phyloP scores from a whole-genome alignment of 2,888 invertebrate genomes.

The Polietes domitor region DNA sequence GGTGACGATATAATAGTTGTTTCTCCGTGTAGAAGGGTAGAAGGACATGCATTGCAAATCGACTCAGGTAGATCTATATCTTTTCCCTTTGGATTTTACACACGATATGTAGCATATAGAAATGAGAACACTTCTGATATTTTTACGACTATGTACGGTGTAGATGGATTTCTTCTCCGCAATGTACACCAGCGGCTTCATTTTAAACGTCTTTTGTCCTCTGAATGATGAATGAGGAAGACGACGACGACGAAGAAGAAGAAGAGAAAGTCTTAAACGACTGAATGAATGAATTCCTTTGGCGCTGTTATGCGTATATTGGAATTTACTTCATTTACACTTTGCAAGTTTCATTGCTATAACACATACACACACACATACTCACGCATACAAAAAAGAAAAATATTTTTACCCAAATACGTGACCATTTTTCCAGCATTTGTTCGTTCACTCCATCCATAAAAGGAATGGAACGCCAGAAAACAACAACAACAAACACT shows the following conservation, averaged over 20 bases:
- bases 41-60: too few relatives aligned
- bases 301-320: slow-evolving; percentile 61
- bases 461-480: slow-evolving; percentile 1
- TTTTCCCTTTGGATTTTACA: too few relatives aligned
- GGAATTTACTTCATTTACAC: slow-evolving; percentile 66
- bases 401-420: slow-evolving; percentile 62
- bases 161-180: too few relatives aligned
- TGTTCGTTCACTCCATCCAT: background rate
- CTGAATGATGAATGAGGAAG: background rate
- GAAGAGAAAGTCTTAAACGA: slow-evolving; percentile 15
- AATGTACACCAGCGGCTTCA: background rate
- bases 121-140: too few relatives aligned
- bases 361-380: slow-evolving; percentile 5
- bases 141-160: too few relatives aligned
- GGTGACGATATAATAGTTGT: too few relatives aligned
- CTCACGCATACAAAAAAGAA: slow-evolving; percentile 15
- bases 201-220: slow-evolving; percentile 1
- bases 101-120: too few relatives aligned
- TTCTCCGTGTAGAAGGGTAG: too few relatives aligned
- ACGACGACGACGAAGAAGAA: background rate
- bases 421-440: slow-evolving; percentile 60
- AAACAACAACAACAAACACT: background rate
- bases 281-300: slow-evolving; percentile 58
- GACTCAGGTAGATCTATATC: too few relatives aligned
- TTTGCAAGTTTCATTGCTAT: slow-evolving; percentile 57